Conservation (phyloP, 2,113 vertebrate species). For the Protobothrops mucrosquamatus region DNA sequence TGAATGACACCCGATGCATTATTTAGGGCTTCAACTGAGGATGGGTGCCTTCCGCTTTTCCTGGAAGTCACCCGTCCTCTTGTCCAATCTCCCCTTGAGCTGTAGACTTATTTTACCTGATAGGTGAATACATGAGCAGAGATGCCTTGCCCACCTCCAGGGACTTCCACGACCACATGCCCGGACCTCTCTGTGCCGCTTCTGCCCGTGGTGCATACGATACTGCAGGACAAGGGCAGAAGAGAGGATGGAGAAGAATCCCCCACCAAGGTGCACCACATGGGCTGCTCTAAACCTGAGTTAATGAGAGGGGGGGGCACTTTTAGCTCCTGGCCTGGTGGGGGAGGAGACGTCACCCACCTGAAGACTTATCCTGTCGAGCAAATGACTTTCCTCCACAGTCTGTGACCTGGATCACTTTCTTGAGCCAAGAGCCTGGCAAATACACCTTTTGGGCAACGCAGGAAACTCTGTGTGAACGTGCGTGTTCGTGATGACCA, state of each 20-base stretch:
- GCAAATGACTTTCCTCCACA: no score
- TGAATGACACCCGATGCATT: background rate
- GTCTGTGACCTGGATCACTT: background rate
- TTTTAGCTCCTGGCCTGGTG: slow-evolving; percentile 17
- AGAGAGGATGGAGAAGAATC: slow-evolving; percentile 27
- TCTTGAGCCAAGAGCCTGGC: background rate
- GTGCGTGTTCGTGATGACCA: background rate
- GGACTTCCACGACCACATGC: slow-evolving; percentile 80
- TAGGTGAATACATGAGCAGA: slow-evolving; percentile 88
- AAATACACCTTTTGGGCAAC: background rate
- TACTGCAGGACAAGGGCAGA: slow-evolving; percentile 72
- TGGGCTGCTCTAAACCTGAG: slow-evolving; percentile 37
- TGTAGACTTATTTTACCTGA: slow-evolving; percentile 73
- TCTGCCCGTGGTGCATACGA: slow-evolving; percentile 81
- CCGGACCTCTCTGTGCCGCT: slow-evolving; percentile 78
- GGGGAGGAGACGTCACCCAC: background rate
- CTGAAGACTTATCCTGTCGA: background rate
- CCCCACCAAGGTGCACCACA: slow-evolving; percentile 36
- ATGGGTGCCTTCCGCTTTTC: background rate
- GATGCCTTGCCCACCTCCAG: slow-evolving; percentile 78
- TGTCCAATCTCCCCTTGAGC: no score
- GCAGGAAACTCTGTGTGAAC: background rate
- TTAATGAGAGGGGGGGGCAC: slow-evolving; percentile 35
- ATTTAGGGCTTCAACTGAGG: background rate
- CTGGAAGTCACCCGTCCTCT: background rate